Evolutionary conservation across 92 coral and sea anemone genomes (phyloP).

Genomic region (Epizoanthus illoricatus): DNA sequence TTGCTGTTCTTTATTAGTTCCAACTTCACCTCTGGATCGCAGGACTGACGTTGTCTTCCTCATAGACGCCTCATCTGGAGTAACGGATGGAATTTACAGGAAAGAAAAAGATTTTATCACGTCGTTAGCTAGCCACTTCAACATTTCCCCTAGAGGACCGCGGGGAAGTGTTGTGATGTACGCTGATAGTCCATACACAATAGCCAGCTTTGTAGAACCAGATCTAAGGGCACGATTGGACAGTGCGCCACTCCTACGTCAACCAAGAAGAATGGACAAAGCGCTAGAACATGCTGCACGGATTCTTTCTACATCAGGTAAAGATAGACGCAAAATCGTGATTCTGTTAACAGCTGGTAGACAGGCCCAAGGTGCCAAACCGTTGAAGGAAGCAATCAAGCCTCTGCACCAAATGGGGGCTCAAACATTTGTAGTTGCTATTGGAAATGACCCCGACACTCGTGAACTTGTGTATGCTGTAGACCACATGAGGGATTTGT

Average conservation of each 20-base stretch:
- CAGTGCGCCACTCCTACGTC: conserved; percentile 44
- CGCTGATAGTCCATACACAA: conserved; percentile 48
- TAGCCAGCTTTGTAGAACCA: conserved; percentile 40
- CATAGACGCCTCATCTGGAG: conserved; percentile 66
- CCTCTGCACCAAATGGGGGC: conserved; percentile 67
- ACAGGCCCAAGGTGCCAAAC: conserved; percentile 45
- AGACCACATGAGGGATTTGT: conserved; percentile 39
- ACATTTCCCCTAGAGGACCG: conserved; percentile 59
- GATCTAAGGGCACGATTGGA: conserved; percentile 43
- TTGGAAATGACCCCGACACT: conserved; percentile 60
- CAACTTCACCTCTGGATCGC: conserved; percentile 16
- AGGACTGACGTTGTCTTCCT: conserved; percentile 67
- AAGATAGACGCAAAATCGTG: conserved; percentile 38
- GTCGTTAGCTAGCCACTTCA: conserved; percentile 51
- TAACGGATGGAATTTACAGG: conserved; percentile 44
- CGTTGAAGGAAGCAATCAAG: conserved; percentile 60
- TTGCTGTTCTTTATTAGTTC: not conserved
- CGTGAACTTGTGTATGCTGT: conserved; percentile 46
- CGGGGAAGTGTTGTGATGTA: conserved; percentile 60
- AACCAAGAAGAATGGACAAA: conserved; percentile 57
- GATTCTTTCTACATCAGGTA: conserved; percentile 44
- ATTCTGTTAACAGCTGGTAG: conserved; percentile 72
- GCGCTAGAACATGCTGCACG: conserved; percentile 56
- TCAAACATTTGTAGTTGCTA: conserved; percentile 68
- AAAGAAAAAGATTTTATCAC: conserved; percentile 65